Conservation (phyloP, 64 coral and sea anemone species). For the Pocillopora damicornis region DNA sequence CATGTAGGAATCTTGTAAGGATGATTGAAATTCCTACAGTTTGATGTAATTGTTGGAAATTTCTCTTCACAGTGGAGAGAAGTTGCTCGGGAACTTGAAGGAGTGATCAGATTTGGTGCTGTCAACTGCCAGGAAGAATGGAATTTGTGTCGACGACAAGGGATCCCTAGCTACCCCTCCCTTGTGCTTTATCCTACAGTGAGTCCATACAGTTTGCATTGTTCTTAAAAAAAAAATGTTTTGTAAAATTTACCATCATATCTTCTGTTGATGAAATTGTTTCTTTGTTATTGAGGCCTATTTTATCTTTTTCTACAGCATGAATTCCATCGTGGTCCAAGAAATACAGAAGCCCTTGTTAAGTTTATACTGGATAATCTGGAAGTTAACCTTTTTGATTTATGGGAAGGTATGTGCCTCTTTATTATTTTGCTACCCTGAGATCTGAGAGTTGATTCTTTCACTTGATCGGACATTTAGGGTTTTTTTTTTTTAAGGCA, state of each 20-base stretch:
- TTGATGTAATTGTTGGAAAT: not conserved
- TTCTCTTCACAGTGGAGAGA: constrained; percentile 81
- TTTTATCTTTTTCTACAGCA: constrained; percentile 17
- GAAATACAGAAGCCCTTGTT: constrained; percentile 51
- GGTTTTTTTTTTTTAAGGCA: too few relatives aligned
- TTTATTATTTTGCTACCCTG: not conserved
- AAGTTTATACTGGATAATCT: constrained; percentile 59
- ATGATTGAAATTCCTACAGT: not conserved
- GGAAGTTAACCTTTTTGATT: constrained; percentile 54
- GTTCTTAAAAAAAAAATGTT: not conserved
- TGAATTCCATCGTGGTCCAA: constrained; percentile 56
- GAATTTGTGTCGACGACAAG: constrained; percentile 80
- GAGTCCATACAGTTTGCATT: constrained; percentile 11
- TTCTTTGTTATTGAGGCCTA: not conserved
- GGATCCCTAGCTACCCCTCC: constrained; percentile 91
- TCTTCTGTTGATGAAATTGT: not conserved
- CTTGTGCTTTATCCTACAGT: constrained; percentile 90
- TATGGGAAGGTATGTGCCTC: constrained; percentile 45
- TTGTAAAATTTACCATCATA: not conserved
- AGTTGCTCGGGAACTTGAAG: constrained; percentile 89
- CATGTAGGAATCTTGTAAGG: too few relatives aligned
- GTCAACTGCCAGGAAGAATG: constrained; percentile 99
- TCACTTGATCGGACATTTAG: too few relatives aligned
- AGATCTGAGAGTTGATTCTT: too few relatives aligned
- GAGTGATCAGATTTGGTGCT: constrained; percentile 94